phyloP scores from a whole-genome alignment of 2,888 invertebrate species.

The Helleia helle region DNA sequence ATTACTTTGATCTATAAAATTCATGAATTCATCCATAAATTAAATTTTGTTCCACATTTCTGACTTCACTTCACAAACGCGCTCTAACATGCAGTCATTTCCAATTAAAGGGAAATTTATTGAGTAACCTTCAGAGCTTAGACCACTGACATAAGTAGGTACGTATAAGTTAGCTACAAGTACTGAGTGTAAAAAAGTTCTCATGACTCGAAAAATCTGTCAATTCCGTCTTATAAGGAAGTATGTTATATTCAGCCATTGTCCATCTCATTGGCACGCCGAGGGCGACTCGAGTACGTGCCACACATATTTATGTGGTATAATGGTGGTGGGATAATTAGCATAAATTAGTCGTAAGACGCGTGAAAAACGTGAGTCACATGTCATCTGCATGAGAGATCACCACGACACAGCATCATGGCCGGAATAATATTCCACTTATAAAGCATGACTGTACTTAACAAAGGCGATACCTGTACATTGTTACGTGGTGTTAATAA shows the following conservation, averaged over 20 bases:
- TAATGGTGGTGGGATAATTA: conserved; percentile 39
- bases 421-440: conserved; percentile 30
- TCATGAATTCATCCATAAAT: too few species aligned
- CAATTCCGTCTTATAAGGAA: conserved; percentile 24
- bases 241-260: conserved; percentile 24
- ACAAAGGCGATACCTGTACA: conserved; percentile 19
- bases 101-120: too few species aligned
- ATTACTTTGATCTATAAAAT: too few species aligned
- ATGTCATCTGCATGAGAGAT: conserved; percentile 34
- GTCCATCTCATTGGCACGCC: conserved; percentile 26
- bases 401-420: conserved; percentile 13
- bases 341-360: conserved; percentile 66
- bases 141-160: too few species aligned
- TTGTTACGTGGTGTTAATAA: neutral
- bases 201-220: too few species aligned
- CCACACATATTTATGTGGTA: conserved; percentile 30
- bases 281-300: conserved; percentile 31
- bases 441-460: conserved; percentile 22
- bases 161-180: too few species aligned
- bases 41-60: too few species aligned
- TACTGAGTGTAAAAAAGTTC: too few species aligned
- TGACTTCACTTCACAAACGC: too few species aligned
- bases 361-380: conserved; percentile 68
- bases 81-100: too few species aligned
- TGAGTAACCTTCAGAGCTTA: too few species aligned